Evolutionary conservation across 2,113 vertebrate genomes (phyloP).

Genomic region (Setophaga kirtlandii): DNA sequence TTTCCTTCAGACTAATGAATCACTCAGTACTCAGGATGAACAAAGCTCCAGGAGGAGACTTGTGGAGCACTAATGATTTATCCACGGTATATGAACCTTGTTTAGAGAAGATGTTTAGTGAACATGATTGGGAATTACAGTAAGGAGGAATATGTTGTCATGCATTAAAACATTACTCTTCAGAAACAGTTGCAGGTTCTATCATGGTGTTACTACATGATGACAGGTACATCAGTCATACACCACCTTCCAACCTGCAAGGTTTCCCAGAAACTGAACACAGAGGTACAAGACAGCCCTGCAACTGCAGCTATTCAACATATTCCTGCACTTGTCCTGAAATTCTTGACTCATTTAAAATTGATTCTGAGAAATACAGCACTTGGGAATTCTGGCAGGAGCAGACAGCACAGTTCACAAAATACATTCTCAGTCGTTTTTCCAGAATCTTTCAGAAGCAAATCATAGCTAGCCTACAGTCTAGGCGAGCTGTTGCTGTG

Average conservation of each 20-base stretch:
- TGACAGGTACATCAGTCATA: not conserved
- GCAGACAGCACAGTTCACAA: not conserved
- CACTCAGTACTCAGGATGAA: not conserved
- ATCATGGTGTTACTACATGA: not conserved
- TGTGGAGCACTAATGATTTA: not conserved
- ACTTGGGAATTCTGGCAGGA: not conserved
- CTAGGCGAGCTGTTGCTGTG: not conserved
- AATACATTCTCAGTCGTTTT: not conserved
- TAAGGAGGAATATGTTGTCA: not conserved
- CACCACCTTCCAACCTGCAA: not conserved
- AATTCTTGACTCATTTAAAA: not conserved
- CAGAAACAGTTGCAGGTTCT: not conserved
- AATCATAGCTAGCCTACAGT: not conserved
- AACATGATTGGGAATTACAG: not conserved
- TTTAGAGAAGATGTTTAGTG: not conserved
- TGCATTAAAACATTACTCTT: not conserved
- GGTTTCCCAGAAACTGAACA: not conserved
- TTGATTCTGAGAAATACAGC: not conserved
- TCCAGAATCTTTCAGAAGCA: not conserved
- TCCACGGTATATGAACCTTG: not conserved
- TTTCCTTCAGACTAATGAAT: not conserved
- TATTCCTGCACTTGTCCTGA: not conserved
- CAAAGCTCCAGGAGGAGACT: not conserved
- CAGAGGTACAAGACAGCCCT: not conserved
- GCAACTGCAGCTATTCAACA: not conserved